Evolutionary conservation across 2,888 invertebrate genomes (phyloP).

Genomic region (Pandemis heparana): DNA sequence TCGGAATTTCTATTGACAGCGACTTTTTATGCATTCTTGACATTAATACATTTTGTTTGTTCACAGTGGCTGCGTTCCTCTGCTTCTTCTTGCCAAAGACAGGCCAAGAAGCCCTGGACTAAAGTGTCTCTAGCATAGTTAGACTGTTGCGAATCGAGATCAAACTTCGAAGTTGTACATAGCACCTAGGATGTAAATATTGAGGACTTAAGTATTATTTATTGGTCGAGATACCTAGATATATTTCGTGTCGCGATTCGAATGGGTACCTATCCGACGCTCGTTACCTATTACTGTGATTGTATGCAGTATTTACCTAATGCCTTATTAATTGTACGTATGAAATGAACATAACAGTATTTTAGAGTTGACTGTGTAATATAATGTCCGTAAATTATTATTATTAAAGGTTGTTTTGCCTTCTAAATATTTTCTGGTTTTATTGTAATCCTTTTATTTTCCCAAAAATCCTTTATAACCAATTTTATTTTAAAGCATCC

Average conservation of each 20-base stretch:
- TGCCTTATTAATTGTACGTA: constrained; percentile 63
- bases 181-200: constrained; percentile 80
- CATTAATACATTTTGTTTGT: constrained; percentile 44
- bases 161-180: constrained; percentile 72
- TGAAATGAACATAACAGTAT: constrained; percentile 79
- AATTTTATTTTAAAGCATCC: too few species aligned
- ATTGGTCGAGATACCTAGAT: constrained; percentile 54
- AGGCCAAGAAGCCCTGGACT: constrained; percentile 90
- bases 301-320: constrained; percentile 66
- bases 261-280: constrained; percentile 52
- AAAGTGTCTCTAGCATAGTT: constrained; percentile 72
- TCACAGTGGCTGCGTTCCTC: constrained; percentile 90
- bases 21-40: too few species aligned
- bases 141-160: constrained; percentile 62
- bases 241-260: constrained; percentile 49
- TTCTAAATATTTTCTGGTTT: constrained; percentile 59
- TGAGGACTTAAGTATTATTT: constrained; percentile 76
- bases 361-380: constrained; percentile 83
- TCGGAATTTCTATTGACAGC: too few species aligned
- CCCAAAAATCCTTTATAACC: background rate
- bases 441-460: constrained; percentile 47
- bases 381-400: constrained; percentile 83
- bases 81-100: constrained; percentile 92
- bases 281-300: constrained; percentile 71
- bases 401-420: constrained; percentile 77